phyloP scores from a whole-genome alignment of 23 tunicate genomes.

The Trididemnum nubilum region DNA sequence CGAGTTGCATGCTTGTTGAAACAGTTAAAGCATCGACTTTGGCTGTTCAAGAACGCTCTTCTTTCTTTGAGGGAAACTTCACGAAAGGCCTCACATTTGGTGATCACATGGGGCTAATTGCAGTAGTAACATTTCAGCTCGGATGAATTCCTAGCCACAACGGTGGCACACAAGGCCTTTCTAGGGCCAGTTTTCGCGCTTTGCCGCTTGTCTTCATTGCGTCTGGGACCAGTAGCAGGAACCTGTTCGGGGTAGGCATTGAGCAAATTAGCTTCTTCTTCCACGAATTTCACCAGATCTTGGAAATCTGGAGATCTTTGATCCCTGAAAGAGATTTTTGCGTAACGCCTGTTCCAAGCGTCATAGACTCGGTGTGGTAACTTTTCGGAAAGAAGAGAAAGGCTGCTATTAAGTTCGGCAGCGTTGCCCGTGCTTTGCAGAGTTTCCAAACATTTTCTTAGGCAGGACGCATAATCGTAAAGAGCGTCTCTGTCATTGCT shows the following conservation, averaged over 20 bases:
- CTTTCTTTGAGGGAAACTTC: no score
- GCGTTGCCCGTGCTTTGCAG: neutral
- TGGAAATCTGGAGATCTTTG: neutral
- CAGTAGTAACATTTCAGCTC: no score
- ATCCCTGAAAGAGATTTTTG: neutral
- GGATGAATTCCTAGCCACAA: no score
- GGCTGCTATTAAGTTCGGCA: neutral
- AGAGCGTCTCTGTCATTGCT: neutral
- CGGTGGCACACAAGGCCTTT: no score
- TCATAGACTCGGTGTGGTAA: neutral
- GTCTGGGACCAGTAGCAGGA: no score
- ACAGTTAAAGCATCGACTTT: no score
- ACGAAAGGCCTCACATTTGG: no score
- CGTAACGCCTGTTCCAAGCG: neutral
- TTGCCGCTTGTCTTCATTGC: no score
- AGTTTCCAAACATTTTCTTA: neutral
- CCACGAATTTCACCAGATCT: neutral
- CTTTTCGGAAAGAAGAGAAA: neutral
- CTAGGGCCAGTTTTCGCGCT: no score
- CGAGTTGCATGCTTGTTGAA: no score
- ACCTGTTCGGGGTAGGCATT: neutral
- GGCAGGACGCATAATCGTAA: neutral
- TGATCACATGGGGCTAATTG: no score
- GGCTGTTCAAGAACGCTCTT: no score
- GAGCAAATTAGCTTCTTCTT: neutral